A percentile compares a stretch with the other conserved stretches of the same genome.
Conservation (phyloP, 2,888 invertebrate genomes). For the Drosophila koepferae region DNA sequence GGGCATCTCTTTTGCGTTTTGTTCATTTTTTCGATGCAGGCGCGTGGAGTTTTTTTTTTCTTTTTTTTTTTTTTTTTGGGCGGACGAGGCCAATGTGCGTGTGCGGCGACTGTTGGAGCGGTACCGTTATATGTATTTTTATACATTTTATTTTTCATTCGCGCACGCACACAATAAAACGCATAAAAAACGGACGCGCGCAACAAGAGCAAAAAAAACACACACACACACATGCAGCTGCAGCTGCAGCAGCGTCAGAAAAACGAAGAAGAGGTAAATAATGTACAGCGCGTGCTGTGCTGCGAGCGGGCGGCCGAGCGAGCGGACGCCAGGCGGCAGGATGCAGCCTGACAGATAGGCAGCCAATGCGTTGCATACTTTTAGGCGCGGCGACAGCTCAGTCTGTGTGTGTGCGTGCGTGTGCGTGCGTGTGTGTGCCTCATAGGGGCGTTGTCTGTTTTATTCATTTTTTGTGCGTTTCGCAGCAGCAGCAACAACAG, state of each 20-base stretch:
- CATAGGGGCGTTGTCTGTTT: constrained; percentile 76
- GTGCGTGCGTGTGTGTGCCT: constrained; percentile 20
- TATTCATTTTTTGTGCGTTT: constrained; percentile 79
- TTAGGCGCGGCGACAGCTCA: constrained; percentile 72
- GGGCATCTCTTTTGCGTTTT: constrained; percentile 79
- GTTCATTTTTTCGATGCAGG: constrained; percentile 73
- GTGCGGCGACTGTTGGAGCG: constrained; percentile 69
- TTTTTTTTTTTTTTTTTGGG: neutral
- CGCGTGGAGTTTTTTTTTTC: neutral
- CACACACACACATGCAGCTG: neutral
- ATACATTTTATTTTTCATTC: constrained; percentile 83
- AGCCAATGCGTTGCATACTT: constrained; percentile 76
- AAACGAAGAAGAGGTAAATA: constrained; percentile 79
- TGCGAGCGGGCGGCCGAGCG: neutral
- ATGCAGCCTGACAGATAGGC: constrained; percentile 71
- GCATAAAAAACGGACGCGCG: constrained; percentile 69
- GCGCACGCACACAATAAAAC: constrained; percentile 83
- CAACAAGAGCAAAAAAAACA: neutral
- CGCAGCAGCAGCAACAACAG: constrained; percentile 30
- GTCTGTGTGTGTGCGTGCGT: constrained; percentile 1
- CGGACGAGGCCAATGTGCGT: constrained; percentile 55
- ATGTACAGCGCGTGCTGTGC: constrained; percentile 58
- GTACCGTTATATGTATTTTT: constrained; percentile 78
- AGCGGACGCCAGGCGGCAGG: neutral
- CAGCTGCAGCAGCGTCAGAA: constrained; percentile 38